A percentile compares a stretch with the other conserved stretches of the same genome.
Conservation (phyloP, 2,113 vertebrate genomes). For the Axis porcinus region DNA sequence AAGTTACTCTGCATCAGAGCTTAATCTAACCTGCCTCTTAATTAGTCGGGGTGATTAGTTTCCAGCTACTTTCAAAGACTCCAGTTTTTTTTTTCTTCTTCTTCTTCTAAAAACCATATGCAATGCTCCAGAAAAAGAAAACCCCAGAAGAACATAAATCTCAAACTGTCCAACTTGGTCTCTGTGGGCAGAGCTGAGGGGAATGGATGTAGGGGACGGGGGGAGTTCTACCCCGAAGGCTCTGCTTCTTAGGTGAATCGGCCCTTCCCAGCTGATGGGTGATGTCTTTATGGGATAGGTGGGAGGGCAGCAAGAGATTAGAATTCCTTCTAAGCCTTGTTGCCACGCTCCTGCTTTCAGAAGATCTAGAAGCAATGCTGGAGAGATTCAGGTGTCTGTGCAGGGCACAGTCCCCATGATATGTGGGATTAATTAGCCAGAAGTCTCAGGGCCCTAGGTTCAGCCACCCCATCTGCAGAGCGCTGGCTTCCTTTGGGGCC, state of each 20-base stretch:
- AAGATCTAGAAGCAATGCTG: neutral
- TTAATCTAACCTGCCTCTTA: neutral
- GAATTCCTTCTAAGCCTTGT: neutral
- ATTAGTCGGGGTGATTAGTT: neutral
- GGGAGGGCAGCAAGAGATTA: neutral
- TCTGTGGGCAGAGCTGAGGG: fast-evolving
- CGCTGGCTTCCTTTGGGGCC: fast-evolving
- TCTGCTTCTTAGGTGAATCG: neutral
- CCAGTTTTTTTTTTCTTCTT: neutral
- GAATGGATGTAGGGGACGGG: neutral
- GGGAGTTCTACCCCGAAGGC: neutral
- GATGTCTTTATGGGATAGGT: fast-evolving
- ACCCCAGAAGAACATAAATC: neutral
- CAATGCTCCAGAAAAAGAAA: neutral
- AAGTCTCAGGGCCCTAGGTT: too few species aligned
- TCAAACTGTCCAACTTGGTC: neutral
- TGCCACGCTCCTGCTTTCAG: neutral
- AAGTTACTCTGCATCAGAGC: neutral
- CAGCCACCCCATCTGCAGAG: neutral
- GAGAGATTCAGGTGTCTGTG: too few species aligned
- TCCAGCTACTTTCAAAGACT: neutral
- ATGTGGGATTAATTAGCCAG: neutral
- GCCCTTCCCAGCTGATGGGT: neutral
- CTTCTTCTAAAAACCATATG: neutral
- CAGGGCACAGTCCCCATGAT: fast-evolving